A percentile compares a stretch with the other conserved stretches of the same genome.
Evolutionary conservation across 2,113 vertebrate species (phyloP).

Genomic region (Elephantulus edwardii): DNA sequence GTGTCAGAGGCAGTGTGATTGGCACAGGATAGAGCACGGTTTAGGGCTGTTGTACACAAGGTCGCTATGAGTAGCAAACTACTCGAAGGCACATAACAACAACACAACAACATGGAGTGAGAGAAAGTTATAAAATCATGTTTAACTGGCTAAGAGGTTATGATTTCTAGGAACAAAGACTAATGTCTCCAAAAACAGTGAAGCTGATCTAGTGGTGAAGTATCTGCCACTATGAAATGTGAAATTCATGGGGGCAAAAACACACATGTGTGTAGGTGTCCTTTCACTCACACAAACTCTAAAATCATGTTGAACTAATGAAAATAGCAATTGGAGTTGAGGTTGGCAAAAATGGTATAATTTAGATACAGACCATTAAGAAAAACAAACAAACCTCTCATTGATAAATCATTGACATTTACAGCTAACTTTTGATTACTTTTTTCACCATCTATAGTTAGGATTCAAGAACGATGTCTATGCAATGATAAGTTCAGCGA

Average conservation of each 20-base stretch:
- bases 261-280: slow-evolving; percentile 36
- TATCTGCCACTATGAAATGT: slow-evolving; percentile 62
- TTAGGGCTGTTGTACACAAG: no score
- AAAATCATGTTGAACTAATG: slow-evolving; percentile 61
- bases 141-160: slow-evolving; percentile 78
- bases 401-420: slow-evolving; percentile 70
- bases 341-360: slow-evolving; percentile 63
- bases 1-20: no score
- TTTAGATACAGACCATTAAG: slow-evolving; percentile 70
- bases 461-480: slow-evolving; percentile 67
- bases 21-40: no score
- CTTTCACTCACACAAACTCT: slow-evolving; percentile 21
- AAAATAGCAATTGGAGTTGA: slow-evolving; percentile 52
- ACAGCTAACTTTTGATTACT: slow-evolving; percentile 72
- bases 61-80: no score
- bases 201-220: slow-evolving; percentile 53
- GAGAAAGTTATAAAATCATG: slow-evolving; percentile 82
- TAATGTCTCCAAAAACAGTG: slow-evolving; percentile 75
- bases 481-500: slow-evolving; percentile 52
- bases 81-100: no score
- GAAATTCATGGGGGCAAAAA: slow-evolving; percentile 73
- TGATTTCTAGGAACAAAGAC: slow-evolving; percentile 79
- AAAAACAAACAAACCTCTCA: no score
- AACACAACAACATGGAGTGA: no score
- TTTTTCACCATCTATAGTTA: slow-evolving; percentile 29